A percentile compares a stretch with the other conserved stretches of the same genome.
Conservation (phyloP, 1,140 invertebrate species). For the Drosophila athabasca region DNA sequence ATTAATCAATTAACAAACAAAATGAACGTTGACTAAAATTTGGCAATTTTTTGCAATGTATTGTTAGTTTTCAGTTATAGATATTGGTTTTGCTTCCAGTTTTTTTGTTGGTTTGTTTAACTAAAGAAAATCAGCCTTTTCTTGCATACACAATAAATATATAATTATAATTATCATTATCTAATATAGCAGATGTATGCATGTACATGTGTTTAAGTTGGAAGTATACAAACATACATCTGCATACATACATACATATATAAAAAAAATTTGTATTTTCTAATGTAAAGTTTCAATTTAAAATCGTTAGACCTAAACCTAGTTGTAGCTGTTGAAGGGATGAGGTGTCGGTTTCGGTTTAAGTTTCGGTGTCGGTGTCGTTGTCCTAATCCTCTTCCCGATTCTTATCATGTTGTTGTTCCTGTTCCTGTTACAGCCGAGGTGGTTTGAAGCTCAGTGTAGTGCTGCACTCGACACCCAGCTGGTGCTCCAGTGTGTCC, state of each 20-base stretch:
- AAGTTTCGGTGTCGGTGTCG: slow-evolving; percentile 16
- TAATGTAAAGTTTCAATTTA: slow-evolving; percentile 13
- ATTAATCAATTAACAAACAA: slow-evolving; percentile 35
- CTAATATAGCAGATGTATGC: slow-evolving; percentile 40
- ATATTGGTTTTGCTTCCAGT: slow-evolving; percentile 24
- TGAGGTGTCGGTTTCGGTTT: slow-evolving; percentile 16
- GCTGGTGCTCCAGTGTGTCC: slow-evolving; percentile 54
- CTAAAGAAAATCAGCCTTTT: slow-evolving; percentile 81
- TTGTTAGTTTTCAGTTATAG: slow-evolving; percentile 49
- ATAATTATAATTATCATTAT: slow-evolving; percentile 39
- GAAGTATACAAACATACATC: slow-evolving; percentile 30
- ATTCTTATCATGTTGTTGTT: slow-evolving; percentile 31
- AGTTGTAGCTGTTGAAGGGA: slow-evolving; percentile 15
- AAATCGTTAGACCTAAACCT: slow-evolving; percentile 40
- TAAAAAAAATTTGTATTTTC: slow-evolving; percentile 7
- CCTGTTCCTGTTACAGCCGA: slow-evolving; percentile 70
- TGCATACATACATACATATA: slow-evolving; percentile 7
- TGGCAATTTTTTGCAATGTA: slow-evolving; percentile 78
- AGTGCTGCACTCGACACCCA: slow-evolving; percentile 63
- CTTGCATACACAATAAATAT: slow-evolving; percentile 77
- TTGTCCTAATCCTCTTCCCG: slow-evolving; percentile 18
- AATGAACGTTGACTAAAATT: slow-evolving; percentile 67
- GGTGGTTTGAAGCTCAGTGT: slow-evolving; percentile 71
- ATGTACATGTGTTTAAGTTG: slow-evolving; percentile 13
- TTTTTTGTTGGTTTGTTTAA: slow-evolving; percentile 51